A percentile compares a stretch with the other conserved stretches of the same genome.
These are phyloP conservation scores for Dorcus hopei DNA, from an alignment of 2,888 invertebrate species.

Conservation along the genomic window DNA sequence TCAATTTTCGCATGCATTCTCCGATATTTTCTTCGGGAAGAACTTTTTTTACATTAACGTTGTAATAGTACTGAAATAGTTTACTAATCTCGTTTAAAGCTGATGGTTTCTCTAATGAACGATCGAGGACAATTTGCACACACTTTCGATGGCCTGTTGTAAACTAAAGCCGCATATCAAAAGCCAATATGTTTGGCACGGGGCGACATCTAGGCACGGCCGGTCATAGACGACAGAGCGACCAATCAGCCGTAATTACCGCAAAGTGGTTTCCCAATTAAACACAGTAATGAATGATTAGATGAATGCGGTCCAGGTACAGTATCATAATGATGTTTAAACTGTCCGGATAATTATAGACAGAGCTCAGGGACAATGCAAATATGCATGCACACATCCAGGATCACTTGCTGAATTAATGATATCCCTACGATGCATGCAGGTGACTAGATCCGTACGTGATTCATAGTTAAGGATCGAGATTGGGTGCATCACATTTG, in stretches of 20 bases:
- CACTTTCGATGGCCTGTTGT: too few relatives aligned
- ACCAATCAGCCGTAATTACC: conserved; percentile 29
- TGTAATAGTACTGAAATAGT: too few relatives aligned
- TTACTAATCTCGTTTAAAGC: too few relatives aligned
- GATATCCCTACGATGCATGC: conserved; percentile 22
- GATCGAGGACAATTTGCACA: too few relatives aligned
- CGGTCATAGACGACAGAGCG: conserved; percentile 1
- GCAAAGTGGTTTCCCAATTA: conserved; percentile 32
- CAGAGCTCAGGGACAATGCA: conserved; percentile 12
- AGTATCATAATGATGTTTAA: conserved; percentile 28
- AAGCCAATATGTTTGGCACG: conserved; percentile 4
- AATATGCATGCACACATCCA: conserved; percentile 18
- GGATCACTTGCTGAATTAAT: conserved; percentile 23
- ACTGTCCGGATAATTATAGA: conserved; percentile 24
- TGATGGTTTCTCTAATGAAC: too few relatives aligned
- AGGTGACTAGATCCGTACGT: conserved; percentile 21
- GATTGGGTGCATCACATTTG: neutral
- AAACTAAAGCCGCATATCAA: conserved; percentile 1
- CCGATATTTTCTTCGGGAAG: too few relatives aligned
- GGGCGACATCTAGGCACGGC: neutral
- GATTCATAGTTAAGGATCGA: conserved; percentile 7
- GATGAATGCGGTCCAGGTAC: conserved; percentile 14
- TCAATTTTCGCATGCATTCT: too few relatives aligned
- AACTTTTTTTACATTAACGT: too few relatives aligned
- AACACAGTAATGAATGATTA: conserved; percentile 26